These are phyloP conservation scores for Meloidogyne chitwoodi DNA, from an alignment of 1,140 invertebrate species.

Conservation along the genomic window DNA sequence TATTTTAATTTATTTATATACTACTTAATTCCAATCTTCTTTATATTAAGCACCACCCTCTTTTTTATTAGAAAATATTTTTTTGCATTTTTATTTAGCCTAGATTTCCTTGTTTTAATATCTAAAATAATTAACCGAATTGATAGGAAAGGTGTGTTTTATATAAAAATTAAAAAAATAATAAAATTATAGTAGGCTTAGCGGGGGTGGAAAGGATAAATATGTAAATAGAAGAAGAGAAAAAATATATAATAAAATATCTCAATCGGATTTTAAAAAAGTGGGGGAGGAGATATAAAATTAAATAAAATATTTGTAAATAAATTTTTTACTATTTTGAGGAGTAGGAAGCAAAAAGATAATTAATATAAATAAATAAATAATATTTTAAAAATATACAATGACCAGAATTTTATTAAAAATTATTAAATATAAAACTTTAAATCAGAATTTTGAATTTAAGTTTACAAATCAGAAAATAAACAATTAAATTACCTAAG, in stretches of 20 bases:
- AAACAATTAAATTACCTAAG: too few relatives aligned
- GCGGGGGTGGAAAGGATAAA: neutral
- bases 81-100: neutral
- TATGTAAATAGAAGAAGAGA: neutral
- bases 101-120: neutral
- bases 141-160: neutral
- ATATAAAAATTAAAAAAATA: too few relatives aligned
- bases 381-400: neutral
- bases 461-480: too few relatives aligned
- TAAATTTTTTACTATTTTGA: neutral
- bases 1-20: neutral
- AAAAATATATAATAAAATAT: neutral
- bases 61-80: too few relatives aligned
- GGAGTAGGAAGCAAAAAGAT: neutral
- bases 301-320: neutral
- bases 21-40: neutral
- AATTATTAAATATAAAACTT: too few relatives aligned
- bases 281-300: too few relatives aligned
- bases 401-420: neutral
- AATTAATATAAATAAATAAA: neutral
- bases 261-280: neutral
- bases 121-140: neutral
- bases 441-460: neutral
- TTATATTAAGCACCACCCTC: neutral
- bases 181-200: neutral